phyloP scores from a whole-genome alignment of 2,888 invertebrate species.

The Anthoptus insignis region DNA sequence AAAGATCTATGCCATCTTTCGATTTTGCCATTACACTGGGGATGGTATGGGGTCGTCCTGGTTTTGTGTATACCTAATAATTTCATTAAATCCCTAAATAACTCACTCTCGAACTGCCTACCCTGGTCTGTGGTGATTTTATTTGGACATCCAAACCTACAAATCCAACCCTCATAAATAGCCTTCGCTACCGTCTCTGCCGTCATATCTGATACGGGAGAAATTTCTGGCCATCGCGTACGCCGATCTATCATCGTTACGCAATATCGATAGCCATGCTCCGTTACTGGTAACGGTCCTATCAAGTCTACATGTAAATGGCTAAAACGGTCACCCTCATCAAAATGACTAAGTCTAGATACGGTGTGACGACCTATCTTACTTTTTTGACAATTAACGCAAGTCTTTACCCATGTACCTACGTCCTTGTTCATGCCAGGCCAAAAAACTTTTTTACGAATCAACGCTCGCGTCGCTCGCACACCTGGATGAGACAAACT shows the following conservation, averaged over 20 bases:
- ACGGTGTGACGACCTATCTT: background rate
- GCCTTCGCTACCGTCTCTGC: background rate
- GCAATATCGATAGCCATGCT: background rate
- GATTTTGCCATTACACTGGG: background rate
- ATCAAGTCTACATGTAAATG: background rate
- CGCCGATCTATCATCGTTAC: conserved; percentile 1
- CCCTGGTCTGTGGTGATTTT: background rate
- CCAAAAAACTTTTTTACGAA: background rate
- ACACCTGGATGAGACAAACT: conserved; percentile 12
- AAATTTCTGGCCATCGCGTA: background rate
- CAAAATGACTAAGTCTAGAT: background rate
- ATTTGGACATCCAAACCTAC: background rate
- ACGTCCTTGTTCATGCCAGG: background rate
- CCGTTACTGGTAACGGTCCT: no score
- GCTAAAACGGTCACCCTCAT: no score
- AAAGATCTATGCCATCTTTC: conserved; percentile 11
- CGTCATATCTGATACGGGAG: background rate
- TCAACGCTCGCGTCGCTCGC: background rate
- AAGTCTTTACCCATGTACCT: background rate
- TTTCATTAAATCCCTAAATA: background rate
- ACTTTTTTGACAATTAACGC: background rate
- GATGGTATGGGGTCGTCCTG: no score
- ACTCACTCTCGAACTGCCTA: background rate
- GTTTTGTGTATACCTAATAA: no score
- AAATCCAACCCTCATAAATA: background rate